These are phyloP conservation scores for Raphicerus campestris DNA, from an alignment of 2,113 vertebrate species.

Conservation along the genomic window DNA sequence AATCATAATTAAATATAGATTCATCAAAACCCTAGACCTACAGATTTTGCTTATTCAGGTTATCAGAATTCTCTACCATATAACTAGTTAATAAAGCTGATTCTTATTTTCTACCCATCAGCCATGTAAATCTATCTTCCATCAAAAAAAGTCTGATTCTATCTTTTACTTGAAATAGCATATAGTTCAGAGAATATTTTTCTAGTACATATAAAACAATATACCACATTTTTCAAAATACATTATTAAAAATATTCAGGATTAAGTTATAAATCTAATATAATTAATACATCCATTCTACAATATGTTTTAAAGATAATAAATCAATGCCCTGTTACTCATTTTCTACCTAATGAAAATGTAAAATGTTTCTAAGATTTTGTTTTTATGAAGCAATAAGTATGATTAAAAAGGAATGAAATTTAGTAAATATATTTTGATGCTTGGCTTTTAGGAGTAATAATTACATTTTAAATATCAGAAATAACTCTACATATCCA, in stretches of 20 bases:
- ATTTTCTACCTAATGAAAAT: not conserved
- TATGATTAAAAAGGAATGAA: not conserved
- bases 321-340: conserved; percentile 25
- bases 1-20: not conserved
- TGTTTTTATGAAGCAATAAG: not conserved
- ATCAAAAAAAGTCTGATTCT: not conserved
- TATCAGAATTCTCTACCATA: not conserved
- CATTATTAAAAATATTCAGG: conserved; percentile 15
- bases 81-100: not conserved
- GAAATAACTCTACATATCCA: not conserved
- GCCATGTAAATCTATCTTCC: not conserved
- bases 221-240: not conserved
- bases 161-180: not conserved
- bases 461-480: not conserved
- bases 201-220: not conserved
- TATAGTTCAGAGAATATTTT: not conserved
- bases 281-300: not conserved
- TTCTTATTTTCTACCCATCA: not conserved
- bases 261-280: not conserved
- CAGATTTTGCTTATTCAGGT: not conserved
- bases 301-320: conserved; percentile 4
- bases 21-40: not conserved
- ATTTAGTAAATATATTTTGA: conserved; percentile 15
- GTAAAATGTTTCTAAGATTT: not conserved
- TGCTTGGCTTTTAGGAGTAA: not conserved